A percentile compares a stretch with the other conserved stretches of the same genome.
These are phyloP conservation scores for Drosophila pseudoananassae DNA, from an alignment of 1,140 invertebrate genomes.

Conservation along the genomic window DNA sequence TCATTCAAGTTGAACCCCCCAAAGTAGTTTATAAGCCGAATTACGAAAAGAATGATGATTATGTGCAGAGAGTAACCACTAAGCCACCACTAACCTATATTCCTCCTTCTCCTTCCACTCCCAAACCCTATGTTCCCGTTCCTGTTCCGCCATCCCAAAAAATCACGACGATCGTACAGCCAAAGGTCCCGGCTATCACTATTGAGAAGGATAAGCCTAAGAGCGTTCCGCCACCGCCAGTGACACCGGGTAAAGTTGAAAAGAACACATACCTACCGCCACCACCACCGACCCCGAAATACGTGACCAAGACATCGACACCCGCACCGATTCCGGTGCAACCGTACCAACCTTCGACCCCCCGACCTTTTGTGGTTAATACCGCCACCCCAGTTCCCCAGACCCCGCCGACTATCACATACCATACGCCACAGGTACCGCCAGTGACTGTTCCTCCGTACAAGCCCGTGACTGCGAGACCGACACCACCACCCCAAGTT, in stretches of 20 bases:
- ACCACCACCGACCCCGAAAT: conserved; percentile 30
- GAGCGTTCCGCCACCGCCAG: conserved; percentile 60
- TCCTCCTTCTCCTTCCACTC: conserved; percentile 75
- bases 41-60: conserved; percentile 71
- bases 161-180: conserved; percentile 61
- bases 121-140: conserved; percentile 53
- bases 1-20: conserved; percentile 53
- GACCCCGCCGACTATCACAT: conserved; percentile 46
- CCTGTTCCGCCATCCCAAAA: conserved; percentile 57
- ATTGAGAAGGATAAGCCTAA: conserved; percentile 78
- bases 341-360: conserved; percentile 39
- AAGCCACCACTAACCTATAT: conserved; percentile 77
- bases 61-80: conserved; percentile 64
- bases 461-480: conserved; percentile 11
- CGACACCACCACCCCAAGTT: conserved; percentile 8
- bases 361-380: conserved; percentile 39
- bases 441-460: conserved; percentile 25
- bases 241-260: conserved; percentile 72
- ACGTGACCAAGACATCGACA: conserved; percentile 36
- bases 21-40: conserved; percentile 61
- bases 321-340: conserved; percentile 8
- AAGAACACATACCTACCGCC: conserved; percentile 54
- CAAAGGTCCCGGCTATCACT: conserved; percentile 77
- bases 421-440: conserved; percentile 49
- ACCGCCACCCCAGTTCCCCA: conserved; percentile 3